Evolutionary conservation across 2,113 vertebrate genomes (phyloP).

Genomic region (Fregata magnificens): DNA sequence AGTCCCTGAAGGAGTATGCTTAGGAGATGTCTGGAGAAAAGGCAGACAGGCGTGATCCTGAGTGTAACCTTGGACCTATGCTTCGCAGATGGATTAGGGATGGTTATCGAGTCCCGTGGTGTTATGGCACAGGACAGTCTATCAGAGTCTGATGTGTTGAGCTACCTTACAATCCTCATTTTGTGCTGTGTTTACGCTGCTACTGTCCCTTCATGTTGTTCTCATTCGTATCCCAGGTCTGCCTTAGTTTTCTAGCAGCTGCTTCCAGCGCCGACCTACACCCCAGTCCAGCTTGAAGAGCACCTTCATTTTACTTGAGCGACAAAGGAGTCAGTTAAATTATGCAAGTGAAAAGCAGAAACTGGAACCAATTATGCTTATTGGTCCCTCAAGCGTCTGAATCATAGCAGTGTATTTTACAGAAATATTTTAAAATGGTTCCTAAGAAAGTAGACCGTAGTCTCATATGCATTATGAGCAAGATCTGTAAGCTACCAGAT

Average conservation of each 20-base stretch:
- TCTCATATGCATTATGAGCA: conserved; percentile 7
- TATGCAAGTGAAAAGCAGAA: conserved; percentile 40
- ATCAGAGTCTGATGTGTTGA: background rate
- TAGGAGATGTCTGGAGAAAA: background rate
- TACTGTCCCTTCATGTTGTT: background rate
- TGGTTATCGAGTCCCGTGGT: background rate
- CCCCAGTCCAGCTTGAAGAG: background rate
- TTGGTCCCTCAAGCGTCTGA: conserved; percentile 8
- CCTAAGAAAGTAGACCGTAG: conserved; percentile 9
- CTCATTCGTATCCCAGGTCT: background rate
- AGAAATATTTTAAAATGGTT: background rate
- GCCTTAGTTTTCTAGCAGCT: background rate
- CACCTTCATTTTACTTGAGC: conserved; percentile 27
- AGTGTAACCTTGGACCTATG: background rate
- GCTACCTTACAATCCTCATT: background rate
- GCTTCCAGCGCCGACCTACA: background rate
- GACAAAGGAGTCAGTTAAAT: conserved; percentile 1
- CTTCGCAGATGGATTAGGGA: background rate
- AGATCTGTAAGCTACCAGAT: conserved; percentile 31
- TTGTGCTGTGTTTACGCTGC: background rate
- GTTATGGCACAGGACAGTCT: background rate
- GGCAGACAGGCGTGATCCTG: background rate
- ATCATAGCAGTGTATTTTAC: conserved; percentile 6
- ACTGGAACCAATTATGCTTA: conserved; percentile 9
- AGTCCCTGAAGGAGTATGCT: background rate